Base-by-base conservation (phyloP, 2,888 invertebrate genomes). In the Spodoptera exigua region DNA sequence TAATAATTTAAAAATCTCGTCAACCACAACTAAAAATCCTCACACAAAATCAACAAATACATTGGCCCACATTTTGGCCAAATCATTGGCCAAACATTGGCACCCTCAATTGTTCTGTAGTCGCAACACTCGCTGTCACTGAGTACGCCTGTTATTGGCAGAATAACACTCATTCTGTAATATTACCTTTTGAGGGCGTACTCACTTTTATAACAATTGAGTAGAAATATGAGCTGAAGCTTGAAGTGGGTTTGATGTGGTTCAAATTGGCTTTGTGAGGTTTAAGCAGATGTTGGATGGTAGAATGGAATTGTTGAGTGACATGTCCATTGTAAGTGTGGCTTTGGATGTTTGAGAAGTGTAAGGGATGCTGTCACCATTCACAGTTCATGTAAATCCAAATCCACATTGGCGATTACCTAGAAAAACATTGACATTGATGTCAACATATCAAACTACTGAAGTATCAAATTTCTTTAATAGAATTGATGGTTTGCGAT, bases 171-270 rank as follows among this genome's bases (percentile, higher is more conserved):
- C 47, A 46, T 56, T 68, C 7, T 74, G 79, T 55, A 77, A 80
- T 61, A 59, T 41, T 60, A 80, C 61, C 70, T 75, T 80, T 85
- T 82, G 78, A 63, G 75, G 82, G 81, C 70, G 81, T 65, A 55
- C 59, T 45, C 12, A 9, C 34, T 32, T 54, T 73, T 62, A 58
- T 61, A 69, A 60, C 40, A 36, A 27, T 48, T 51, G 39, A 54
- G 66, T 54, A 40, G 71, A 47, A 70, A 70, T 66, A 34, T 45
- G 57, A 70, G 55, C 27, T 51, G 17, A 34, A 37, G 32, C 41
- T 40, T 59, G 54, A 69, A 60, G 45, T 65, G 52, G 59, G 59
- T 52, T 10, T 52, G 45, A 44, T 53, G 48, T 18, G 63, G 49
- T 49, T 59, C 35, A 44, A 69, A 62, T 58, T 55, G 54, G 65